A percentile compares a stretch with the other conserved stretches of the same genome.
These are phyloP conservation scores for Fissipunctia ypsillon DNA, from an alignment of 2,888 invertebrate species.

Conservation along the genomic window DNA sequence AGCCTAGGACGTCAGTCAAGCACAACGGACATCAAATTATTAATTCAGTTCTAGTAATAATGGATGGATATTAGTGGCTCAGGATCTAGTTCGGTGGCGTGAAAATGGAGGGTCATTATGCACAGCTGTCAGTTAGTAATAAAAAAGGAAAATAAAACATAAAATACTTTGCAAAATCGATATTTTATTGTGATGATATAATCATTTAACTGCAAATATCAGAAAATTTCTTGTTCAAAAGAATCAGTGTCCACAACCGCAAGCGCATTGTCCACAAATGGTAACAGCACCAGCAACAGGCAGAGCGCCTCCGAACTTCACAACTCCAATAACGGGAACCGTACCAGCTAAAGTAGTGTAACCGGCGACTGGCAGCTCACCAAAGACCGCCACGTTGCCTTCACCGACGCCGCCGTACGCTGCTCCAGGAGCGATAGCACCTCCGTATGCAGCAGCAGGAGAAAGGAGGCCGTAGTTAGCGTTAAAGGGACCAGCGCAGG, in stretches of 20 bases:
- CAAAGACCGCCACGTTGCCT: constrained; percentile 70
- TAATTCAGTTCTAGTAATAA: too few relatives aligned
- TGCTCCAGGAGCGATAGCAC: constrained; percentile 7
- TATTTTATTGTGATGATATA: too few relatives aligned
- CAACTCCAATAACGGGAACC: constrained; percentile 72
- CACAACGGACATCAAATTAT: too few relatives aligned
- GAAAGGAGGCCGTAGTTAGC: background rate
- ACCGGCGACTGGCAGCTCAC: constrained; percentile 62
- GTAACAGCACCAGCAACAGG: constrained; percentile 46
- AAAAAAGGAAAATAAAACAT: too few relatives aligned
- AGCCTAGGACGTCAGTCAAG: too few relatives aligned
- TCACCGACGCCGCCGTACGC: constrained; percentile 62
- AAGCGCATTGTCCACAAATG: constrained; percentile 38
- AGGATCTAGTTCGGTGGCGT: too few relatives aligned
- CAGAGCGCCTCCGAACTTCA: constrained; percentile 47
- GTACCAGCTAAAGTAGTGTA: constrained; percentile 44
- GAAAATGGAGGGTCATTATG: too few relatives aligned
- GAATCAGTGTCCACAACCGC: constrained; percentile 31
- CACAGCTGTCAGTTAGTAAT: too few relatives aligned
- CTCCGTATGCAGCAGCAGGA: constrained; percentile 24
- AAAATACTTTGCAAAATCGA: too few relatives aligned
- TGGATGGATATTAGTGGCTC: too few relatives aligned
- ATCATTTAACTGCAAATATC: too few relatives aligned
- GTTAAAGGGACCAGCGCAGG: background rate
- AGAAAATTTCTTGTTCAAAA: background rate